Percentiles rank a stretch among this genome's conserved stretches.
These are phyloP conservation scores for Squalus acanthias DNA, from an alignment of 2,797 vertebrate genomes.

Conservation along the genomic window DNA sequence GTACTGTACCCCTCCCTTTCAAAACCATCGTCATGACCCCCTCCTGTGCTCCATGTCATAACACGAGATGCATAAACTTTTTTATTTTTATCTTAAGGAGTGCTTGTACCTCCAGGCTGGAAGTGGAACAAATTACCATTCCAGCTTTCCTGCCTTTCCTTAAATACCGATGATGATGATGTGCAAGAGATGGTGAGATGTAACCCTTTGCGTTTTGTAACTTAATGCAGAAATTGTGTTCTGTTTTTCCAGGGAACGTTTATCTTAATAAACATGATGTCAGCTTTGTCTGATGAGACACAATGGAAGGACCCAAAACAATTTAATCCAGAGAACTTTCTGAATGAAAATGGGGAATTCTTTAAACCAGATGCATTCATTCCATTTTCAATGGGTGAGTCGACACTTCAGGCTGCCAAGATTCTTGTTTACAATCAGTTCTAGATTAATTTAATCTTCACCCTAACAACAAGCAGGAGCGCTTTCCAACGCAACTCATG, in stretches of 20 bases:
- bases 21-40: too few relatives aligned
- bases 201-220: neutral
- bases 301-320: neutral
- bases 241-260: neutral
- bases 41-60: too few relatives aligned
- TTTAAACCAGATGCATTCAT: constrained; percentile 21
- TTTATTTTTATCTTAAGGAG: too few relatives aligned
- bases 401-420: neutral
- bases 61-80: too few relatives aligned
- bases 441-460: neutral
- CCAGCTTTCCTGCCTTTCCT: too few relatives aligned
- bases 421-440: neutral
- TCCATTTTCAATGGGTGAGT: constrained; percentile 22
- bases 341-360: constrained; percentile 17
- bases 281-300: neutral
- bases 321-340: constrained; percentile 24
- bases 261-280: neutral
- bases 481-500: neutral
- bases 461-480: neutral
- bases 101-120: too few relatives aligned
- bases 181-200: too few relatives aligned
- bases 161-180: neutral
- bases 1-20: too few relatives aligned
- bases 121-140: too few relatives aligned
- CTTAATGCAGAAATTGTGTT: neutral